Evolutionary conservation across 2,797 vertebrate species (phyloP).

Genomic region (Phrynocephalus vlangalii): DNA sequence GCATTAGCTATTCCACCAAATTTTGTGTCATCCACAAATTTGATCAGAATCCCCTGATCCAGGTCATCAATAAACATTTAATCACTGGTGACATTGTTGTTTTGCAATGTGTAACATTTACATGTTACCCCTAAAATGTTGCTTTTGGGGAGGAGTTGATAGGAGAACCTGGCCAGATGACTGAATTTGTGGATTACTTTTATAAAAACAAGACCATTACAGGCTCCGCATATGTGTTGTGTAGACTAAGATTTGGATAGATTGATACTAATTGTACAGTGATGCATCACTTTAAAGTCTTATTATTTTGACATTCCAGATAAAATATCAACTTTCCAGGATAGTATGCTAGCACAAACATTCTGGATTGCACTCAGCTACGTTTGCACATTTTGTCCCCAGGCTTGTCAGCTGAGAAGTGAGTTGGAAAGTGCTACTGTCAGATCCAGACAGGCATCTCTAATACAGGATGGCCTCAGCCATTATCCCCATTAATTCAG

Average conservation of each 20-base stretch:
- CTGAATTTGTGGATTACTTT: background rate
- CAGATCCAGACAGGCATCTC: slow-evolving; percentile 1
- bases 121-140: background rate
- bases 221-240: background rate
- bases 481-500: slow-evolving; percentile 13
- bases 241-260: background rate
- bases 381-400: background rate
- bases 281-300: background rate
- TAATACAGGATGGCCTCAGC: slow-evolving; percentile 1
- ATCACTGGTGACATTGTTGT: too few species aligned
- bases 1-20: too few species aligned
- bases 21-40: too few species aligned
- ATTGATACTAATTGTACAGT: background rate
- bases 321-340: background rate
- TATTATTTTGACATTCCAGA: background rate
- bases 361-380: background rate
- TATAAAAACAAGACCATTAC: background rate
- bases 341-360: background rate
- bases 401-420: background rate
- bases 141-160: background rate
- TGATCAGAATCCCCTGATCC: too few species aligned
- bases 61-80: too few species aligned
- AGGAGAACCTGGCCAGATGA: background rate
- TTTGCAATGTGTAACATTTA: background rate
- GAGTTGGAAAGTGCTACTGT: background rate